Evolutionary conservation across 30 jellyfish, hydroid and myxozoan genomes (phyloP).

Genomic region (Aurelia aurita): DNA sequence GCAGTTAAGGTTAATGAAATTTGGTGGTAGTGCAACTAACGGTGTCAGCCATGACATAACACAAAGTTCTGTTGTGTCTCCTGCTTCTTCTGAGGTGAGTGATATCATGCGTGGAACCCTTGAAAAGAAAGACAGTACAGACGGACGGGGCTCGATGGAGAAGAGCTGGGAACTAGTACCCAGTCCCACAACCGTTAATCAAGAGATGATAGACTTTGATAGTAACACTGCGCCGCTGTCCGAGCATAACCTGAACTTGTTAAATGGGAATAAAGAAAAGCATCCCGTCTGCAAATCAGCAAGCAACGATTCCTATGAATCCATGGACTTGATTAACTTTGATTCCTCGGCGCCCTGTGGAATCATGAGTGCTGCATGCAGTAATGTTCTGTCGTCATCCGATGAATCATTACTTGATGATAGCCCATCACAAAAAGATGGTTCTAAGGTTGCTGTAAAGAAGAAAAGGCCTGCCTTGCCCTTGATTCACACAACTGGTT

Average conservation of each 20-base stretch:
- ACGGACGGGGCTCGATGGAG: slow-evolving; percentile 68
- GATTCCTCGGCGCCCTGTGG: slow-evolving; percentile 42
- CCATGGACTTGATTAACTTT: slow-evolving; percentile 55
- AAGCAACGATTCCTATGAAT: slow-evolving; percentile 55
- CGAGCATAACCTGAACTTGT: slow-evolving; percentile 5
- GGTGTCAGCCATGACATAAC: neutral
- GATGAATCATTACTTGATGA: slow-evolving; percentile 53
- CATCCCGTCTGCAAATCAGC: slow-evolving; percentile 35
- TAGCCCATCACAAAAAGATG: neutral
- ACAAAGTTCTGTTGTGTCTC: slow-evolving; percentile 26
- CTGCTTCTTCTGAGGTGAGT: slow-evolving; percentile 67
- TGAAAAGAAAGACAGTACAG: slow-evolving; percentile 47
- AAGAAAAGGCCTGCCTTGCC: slow-evolving; percentile 73
- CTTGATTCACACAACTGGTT: slow-evolving; percentile 49
- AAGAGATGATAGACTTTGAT: slow-evolving; percentile 64
- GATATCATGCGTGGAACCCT: slow-evolving; percentile 56
- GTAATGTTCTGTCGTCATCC: slow-evolving; percentile 51
- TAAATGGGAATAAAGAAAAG: neutral
- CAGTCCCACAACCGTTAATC: slow-evolving; percentile 84
- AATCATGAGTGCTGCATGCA: neutral
- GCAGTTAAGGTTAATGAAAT: slow-evolving; percentile 10
- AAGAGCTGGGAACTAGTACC: slow-evolving; percentile 95
- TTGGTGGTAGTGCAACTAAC: slow-evolving; percentile 11
- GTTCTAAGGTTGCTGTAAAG: slow-evolving; percentile 28
- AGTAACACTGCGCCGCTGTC: slow-evolving; percentile 1